These are phyloP conservation scores for Sitophilus oryzae DNA, from an alignment of 1,140 invertebrate species.

Conservation along the genomic window DNA sequence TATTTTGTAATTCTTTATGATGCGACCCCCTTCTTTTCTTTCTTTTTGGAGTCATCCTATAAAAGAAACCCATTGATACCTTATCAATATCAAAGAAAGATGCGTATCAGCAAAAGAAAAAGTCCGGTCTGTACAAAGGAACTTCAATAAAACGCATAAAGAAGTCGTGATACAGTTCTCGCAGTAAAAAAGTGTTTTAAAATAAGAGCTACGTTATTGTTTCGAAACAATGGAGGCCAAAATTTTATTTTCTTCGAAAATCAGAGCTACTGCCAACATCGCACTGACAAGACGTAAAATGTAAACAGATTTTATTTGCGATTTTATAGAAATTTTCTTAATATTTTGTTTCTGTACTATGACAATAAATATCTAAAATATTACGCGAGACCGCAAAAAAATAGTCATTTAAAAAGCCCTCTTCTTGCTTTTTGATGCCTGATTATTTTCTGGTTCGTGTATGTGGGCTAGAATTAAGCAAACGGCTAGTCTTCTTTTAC, in stretches of 20 bases:
- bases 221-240: slow-evolving; percentile 13
- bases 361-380: slow-evolving; percentile 4
- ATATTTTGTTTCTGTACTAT: slow-evolving; percentile 3
- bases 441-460: too few relatives aligned
- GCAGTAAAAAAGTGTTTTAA: slow-evolving; percentile 20
- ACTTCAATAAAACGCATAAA: slow-evolving; percentile 19
- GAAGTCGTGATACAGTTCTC: slow-evolving; percentile 10
- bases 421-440: too few relatives aligned
- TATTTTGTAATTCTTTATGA: slow-evolving; percentile 15
- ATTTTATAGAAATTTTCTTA: too few relatives aligned
- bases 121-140: slow-evolving; percentile 8
- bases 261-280: slow-evolving; percentile 14
- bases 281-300: slow-evolving; percentile 6
- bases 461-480: too few relatives aligned
- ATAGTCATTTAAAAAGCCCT: too few relatives aligned
- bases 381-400: too few relatives aligned
- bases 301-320: too few relatives aligned
- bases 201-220: slow-evolving; percentile 20
- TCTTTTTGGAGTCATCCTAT: slow-evolving; percentile 21
- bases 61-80: slow-evolving; percentile 20
- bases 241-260: slow-evolving; percentile 21
- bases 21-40: slow-evolving; percentile 15
- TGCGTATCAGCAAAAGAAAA: slow-evolving; percentile 17
- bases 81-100: slow-evolving; percentile 16
- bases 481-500: too few relatives aligned